Evolutionary conservation across 1,140 invertebrate genomes (phyloP).

Genomic region (Magallana gigas): DNA sequence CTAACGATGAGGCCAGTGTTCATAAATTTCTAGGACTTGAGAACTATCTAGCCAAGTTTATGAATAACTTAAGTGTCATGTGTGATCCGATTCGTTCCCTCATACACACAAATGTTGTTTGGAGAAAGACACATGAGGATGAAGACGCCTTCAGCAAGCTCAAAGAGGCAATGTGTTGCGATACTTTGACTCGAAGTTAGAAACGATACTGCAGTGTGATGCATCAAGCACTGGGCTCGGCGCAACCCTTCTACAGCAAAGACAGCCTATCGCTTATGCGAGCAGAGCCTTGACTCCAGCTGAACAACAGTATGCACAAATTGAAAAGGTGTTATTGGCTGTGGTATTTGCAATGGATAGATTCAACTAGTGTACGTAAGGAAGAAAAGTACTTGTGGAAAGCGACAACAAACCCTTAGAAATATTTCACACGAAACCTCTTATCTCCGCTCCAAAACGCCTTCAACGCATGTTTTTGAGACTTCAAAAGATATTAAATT

Average conservation of each 20-base stretch:
- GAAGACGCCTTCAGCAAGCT: conserved; percentile 46
- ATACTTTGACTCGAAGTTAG: conserved; percentile 55
- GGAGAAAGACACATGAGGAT: conserved; percentile 54
- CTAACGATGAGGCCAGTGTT: conserved; percentile 67
- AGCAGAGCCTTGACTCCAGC: too few species aligned
- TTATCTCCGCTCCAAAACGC: too few species aligned
- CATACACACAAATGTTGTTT: conserved; percentile 47
- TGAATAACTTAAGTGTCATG: too few species aligned
- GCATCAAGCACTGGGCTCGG: conserved; percentile 50
- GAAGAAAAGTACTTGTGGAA: conserved; percentile 52
- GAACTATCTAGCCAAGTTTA: conserved; percentile 63
- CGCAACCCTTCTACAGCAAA: conserved; percentile 51
- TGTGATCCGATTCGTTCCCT: too few species aligned
- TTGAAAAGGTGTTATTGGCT: conserved; percentile 70
- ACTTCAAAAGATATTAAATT: conserved; percentile 45
- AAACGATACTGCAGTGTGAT: conserved; percentile 60
- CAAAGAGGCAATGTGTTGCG: conserved; percentile 47
- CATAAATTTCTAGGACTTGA: conserved; percentile 59
- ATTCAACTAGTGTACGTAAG: conserved; percentile 69
- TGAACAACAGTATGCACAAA: conserved; percentile 61
- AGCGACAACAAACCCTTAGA: conserved; percentile 77
- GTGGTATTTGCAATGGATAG: conserved; percentile 74
- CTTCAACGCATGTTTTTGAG: too few species aligned
- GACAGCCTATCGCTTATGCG: too few species aligned
- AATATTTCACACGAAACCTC: conserved; percentile 76